A percentile compares a stretch with the other conserved stretches of the same genome.
These are phyloP conservation scores for Onychomys leucogaster DNA, from an alignment of 2,797 vertebrate genomes.

Conservation along the genomic window DNA sequence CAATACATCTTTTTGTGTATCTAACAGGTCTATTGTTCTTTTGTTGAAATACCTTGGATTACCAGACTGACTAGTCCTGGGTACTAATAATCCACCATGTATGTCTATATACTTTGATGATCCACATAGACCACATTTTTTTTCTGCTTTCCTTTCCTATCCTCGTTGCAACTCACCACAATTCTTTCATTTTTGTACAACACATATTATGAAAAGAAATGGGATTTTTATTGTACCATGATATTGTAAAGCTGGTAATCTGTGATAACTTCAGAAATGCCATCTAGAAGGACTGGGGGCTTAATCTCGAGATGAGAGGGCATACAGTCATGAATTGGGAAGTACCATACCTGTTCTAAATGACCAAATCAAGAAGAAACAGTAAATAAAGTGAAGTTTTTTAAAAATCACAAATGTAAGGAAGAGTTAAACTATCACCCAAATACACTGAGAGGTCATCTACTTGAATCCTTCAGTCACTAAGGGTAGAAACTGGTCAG, in stretches of 20 bases:
- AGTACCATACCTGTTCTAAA: background rate
- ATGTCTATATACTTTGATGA: background rate
- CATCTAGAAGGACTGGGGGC: background rate
- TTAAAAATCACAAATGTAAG: background rate
- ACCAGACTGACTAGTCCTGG: background rate
- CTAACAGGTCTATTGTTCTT: background rate
- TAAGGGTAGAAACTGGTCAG: background rate
- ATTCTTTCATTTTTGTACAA: slow-evolving; percentile 2
- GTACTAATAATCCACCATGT: background rate
- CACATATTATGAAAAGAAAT: background rate
- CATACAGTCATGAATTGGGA: background rate
- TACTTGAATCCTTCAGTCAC: background rate
- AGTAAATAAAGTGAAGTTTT: background rate
- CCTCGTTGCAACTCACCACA: background rate
- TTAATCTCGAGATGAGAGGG: background rate
- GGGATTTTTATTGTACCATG: background rate
- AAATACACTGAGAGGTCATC: background rate
- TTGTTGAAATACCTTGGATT: background rate
- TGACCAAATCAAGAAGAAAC: background rate
- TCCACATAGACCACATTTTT: background rate
- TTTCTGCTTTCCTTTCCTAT: background rate
- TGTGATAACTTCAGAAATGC: background rate
- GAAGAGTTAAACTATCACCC: background rate
- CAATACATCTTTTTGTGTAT: background rate
- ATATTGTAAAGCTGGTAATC: background rate